A percentile compares a stretch with the other conserved stretches of the same genome.
These are phyloP conservation scores for Grallaria varia DNA, from an alignment of 2,113 vertebrate species.

Conservation along the genomic window DNA sequence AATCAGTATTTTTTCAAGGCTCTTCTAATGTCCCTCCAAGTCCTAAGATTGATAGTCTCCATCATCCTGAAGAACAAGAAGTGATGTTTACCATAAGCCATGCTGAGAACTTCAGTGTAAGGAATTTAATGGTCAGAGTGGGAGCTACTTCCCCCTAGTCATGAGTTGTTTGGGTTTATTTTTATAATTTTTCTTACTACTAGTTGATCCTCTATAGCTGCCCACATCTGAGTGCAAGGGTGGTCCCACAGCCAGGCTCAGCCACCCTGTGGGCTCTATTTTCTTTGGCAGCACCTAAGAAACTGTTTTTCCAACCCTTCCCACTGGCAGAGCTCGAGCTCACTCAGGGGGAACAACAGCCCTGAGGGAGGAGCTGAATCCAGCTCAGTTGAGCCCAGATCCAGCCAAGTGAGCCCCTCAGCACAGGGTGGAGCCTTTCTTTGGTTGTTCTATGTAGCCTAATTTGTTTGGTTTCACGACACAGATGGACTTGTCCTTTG, in stretches of 20 bases:
- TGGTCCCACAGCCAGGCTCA: not conserved
- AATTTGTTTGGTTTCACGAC: not conserved
- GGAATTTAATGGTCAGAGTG: not conserved
- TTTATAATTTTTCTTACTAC: not conserved
- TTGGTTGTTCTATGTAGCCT: not conserved
- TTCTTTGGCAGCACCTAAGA: not conserved
- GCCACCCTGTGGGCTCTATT: not conserved
- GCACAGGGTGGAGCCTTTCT: not conserved
- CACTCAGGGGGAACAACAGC: not conserved
- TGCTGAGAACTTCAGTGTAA: not conserved
- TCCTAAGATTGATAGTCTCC: not conserved
- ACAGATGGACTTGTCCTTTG: not conserved
- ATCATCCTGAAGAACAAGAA: not conserved
- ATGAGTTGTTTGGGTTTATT: not conserved
- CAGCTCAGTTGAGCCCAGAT: not conserved
- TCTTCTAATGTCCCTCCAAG: not conserved
- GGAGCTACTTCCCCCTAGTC: not conserved
- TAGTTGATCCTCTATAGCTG: not conserved
- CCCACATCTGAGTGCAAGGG: rapidly evolving
- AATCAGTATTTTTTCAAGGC: too few species aligned
- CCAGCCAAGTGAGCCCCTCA: not conserved
- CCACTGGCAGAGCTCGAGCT: not conserved
- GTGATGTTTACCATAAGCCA: not conserved
- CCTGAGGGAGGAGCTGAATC: not conserved
- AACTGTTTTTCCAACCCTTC: not conserved